These are phyloP conservation scores for Leptatherina wallacei DNA, from an alignment of 2,797 vertebrate genomes.

Conservation along the genomic window DNA sequence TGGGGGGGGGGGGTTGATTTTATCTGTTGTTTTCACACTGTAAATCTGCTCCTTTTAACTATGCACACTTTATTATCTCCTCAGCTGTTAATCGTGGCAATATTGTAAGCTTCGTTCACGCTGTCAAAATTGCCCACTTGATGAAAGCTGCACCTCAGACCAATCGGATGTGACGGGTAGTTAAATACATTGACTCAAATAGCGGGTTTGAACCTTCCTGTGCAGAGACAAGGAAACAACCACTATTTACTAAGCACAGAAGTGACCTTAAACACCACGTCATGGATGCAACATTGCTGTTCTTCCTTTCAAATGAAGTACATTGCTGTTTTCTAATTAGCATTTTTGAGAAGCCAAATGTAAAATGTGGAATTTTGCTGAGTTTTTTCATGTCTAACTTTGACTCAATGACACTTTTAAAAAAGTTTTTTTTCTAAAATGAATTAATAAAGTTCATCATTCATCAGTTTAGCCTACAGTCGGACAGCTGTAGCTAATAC, in stretches of 20 bases:
- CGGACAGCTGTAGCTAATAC: too few relatives aligned
- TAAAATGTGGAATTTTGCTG: too few relatives aligned
- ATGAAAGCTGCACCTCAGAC: background rate
- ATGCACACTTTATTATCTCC: background rate
- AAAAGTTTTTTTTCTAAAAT: too few relatives aligned
- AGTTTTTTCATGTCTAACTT: too few relatives aligned
- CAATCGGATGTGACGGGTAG: background rate
- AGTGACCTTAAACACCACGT: background rate
- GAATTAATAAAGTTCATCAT: too few relatives aligned
- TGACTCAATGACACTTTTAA: too few relatives aligned
- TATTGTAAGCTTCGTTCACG: background rate
- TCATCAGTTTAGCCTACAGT: too few relatives aligned
- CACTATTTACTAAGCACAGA: too few relatives aligned
- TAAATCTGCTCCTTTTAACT: conserved; percentile 48
- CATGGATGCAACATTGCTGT: background rate
- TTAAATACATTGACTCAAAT: background rate
- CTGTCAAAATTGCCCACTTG: background rate
- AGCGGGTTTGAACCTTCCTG: background rate
- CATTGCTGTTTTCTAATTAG: background rate
- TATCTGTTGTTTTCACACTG: conserved; percentile 51
- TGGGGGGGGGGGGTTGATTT: conserved; percentile 30
- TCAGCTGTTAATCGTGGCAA: background rate
- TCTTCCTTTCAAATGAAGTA: background rate
- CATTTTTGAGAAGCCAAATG: background rate
- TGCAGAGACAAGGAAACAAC: background rate